Evolutionary conservation across 2,113 vertebrate species (phyloP).

Genomic region (Saimiri boliviensis): DNA sequence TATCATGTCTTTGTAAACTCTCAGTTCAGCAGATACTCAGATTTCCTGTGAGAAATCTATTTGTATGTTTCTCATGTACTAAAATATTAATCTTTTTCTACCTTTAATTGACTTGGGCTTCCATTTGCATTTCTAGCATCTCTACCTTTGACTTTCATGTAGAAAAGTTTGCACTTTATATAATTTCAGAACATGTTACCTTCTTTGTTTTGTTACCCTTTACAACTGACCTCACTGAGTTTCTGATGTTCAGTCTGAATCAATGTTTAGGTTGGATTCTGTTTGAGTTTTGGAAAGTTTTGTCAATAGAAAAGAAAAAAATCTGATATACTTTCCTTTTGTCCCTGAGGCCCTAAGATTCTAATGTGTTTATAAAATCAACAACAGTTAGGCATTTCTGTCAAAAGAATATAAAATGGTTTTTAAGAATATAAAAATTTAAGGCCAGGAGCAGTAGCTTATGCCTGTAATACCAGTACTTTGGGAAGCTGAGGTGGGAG

Average conservation of each 20-base stretch:
- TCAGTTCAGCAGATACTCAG: background rate
- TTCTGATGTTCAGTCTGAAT: background rate
- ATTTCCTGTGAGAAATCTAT: background rate
- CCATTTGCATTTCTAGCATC: background rate
- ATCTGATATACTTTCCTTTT: background rate
- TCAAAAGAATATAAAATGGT: background rate
- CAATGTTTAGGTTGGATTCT: background rate
- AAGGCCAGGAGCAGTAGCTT: accelerated
- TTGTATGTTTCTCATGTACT: background rate
- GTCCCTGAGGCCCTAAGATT: background rate
- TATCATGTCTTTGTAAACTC: background rate
- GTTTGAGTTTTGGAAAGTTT: background rate
- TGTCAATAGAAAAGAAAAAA: background rate
- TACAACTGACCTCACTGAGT: background rate
- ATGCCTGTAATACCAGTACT: too few relatives aligned
- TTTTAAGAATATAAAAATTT: background rate
- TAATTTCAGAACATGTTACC: background rate
- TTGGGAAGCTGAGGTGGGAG: too few relatives aligned
- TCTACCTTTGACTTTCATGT: background rate
- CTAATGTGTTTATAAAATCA: conserved; percentile 20
- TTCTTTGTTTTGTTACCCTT: background rate
- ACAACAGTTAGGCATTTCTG: background rate
- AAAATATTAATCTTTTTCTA: background rate
- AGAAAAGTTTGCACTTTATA: background rate
- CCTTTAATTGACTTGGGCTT: background rate